Evolutionary conservation across 2,797 vertebrate species (phyloP), one percentile per base, ranked within the genome.

Genomic region (Emys orbicularis): DNA sequence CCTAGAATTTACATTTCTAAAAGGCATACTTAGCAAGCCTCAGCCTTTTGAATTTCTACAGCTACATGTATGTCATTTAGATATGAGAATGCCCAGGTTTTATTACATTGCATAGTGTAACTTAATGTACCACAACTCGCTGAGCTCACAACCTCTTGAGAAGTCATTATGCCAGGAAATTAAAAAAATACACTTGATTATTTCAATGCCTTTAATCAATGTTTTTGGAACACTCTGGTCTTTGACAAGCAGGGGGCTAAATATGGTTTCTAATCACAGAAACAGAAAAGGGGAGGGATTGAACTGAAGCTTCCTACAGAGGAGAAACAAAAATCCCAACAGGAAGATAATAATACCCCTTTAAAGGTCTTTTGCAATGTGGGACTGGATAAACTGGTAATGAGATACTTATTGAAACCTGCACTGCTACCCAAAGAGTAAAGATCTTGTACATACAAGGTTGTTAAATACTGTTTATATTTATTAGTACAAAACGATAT

Each of bases 1-100:
- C 41, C 61, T n/a, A 68, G 21, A 92, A 97, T 96, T 87, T 56
- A 56, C 41, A 86, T 10, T 3, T 31, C 31, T 86, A 80, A 81
- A 92, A 90, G 89, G 0, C 86, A 1, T 94, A 90, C n/a, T 94
- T 84, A 94, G 83, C 82, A 54, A 92, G 56, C 25, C 92, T 65
- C 41, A 77, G 41, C 23, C 3, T n/a, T 86, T 52, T 12, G 29
- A 9, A 23, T 88, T 91, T 81, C 57, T 44, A 37, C n/a, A 65
- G 8, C 52, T 89, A 10, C 11, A 68, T 12, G n/a, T 2, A 6
- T 4, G 18, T 91, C 47, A 53, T 29, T 25, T 41, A 88, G 50
- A 84, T 27, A 12, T 4, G 59, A 81, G 3, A 76, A 77, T 61
- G 89, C 21, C 82, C 34, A 72, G 3, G 5, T 27, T 2, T 90